Evolutionary conservation across 2,888 invertebrate genomes (phyloP).

Genomic region (Megalurothrips usitatus): DNA sequence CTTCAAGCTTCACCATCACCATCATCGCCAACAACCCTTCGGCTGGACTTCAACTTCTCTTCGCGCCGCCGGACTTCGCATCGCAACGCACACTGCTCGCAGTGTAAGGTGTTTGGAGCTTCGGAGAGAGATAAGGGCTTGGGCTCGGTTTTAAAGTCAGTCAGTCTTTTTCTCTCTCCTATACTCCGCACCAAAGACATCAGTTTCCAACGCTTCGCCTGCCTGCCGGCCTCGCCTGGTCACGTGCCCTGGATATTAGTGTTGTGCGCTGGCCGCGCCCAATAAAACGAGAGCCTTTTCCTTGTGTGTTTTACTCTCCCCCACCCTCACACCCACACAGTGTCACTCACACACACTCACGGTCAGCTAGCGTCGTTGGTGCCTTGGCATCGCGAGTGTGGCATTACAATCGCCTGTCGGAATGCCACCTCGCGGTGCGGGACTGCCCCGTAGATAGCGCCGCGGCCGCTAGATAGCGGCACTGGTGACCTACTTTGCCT

Average conservation of each 20-base stretch:
- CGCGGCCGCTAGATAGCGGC: no score
- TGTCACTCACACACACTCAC: background rate
- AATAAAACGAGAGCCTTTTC: background rate
- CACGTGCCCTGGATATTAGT: background rate
- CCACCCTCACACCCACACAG: background rate
- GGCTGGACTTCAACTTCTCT: no score
- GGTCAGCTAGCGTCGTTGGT: background rate
- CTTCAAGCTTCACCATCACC: background rate
- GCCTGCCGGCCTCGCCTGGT: background rate
- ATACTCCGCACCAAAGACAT: slow-evolving; percentile 22
- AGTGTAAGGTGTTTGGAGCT: slow-evolving; percentile 21
- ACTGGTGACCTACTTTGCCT: no score
- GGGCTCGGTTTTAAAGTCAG: slow-evolving; percentile 18
- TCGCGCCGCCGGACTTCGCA: background rate
- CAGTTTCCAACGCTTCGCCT: background rate
- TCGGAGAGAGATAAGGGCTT: slow-evolving; percentile 24
- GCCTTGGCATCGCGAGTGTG: background rate
- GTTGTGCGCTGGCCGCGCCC: background rate
- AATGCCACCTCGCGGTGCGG: background rate
- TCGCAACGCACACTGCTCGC: background rate
- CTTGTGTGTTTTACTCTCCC: background rate
- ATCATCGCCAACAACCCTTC: no score
- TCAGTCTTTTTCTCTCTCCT: slow-evolving; percentile 26
- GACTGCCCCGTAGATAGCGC: background rate
- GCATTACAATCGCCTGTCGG: slow-evolving; percentile 1